Base-by-base conservation (phyloP, 2,797 vertebrate species). In the Peromyscus melanophrys region DNA sequence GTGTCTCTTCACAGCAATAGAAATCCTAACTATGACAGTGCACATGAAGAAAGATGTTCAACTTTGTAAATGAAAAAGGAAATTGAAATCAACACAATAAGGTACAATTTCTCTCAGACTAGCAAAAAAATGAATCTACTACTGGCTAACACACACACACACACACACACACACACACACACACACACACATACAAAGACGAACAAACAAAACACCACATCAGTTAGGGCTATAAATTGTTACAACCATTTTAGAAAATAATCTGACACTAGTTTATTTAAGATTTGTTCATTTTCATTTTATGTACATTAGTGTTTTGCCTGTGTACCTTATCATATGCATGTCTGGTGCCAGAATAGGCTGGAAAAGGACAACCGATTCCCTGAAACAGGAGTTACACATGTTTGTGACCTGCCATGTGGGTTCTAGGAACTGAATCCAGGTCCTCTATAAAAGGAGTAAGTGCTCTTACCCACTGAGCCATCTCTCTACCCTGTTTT, bases 191-290 rank as follows among this genome's bases (percentile, higher is more conserved):
- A 77, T 2, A 49, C 14, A 77, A 19, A 80, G 16, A 37, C 4
- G 73, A 67, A 95, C 10, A 77, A 3, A n/a, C 25, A 52, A 92
- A 73, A 75, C 78, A 16, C 25, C 37, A 81, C 73, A 57, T 4
- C 31, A 80, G 67, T 61, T 78, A 83, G 16, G 69, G 65, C 3
- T 84, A 71, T 73, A 43, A 59, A 81, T 59, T 89, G 52, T 90
- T 80, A 78, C 40, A 91, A 86, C 14, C 29, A 69, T 84, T 95
- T 69, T 59, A n/a, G 52, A 95, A 96, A 90, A 95, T 90, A 87
- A 67, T 88, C 65, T 81, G 76, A 52, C 46, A 46, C 37, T 9
- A 10, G 65, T 63, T 84, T 63, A 49, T 49, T 49, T 65, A 65
- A 29, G 17, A 67, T 85, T 49, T 67, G 49, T 67, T 49, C 34